Evolutionary conservation across 2,888 invertebrate genomes (phyloP).

Genomic region (Orchestes rusci): DNA sequence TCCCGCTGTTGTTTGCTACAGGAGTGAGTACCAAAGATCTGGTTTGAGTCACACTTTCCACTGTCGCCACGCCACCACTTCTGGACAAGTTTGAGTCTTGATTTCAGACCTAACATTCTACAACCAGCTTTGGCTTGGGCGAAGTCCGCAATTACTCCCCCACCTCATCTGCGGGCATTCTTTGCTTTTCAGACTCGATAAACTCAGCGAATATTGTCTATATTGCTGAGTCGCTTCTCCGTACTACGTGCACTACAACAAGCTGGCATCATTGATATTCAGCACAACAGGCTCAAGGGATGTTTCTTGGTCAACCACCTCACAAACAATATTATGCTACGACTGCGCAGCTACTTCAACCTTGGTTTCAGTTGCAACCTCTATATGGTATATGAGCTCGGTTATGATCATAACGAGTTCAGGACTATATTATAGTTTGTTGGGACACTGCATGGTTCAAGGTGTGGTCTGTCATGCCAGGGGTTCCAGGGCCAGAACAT

Average conservation of each 20-base stretch:
- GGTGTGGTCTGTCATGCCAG: slow-evolving; percentile 32
- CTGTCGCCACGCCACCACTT: slow-evolving; percentile 30
- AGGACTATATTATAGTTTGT: slow-evolving; percentile 54
- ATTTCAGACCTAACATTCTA: slow-evolving; percentile 16
- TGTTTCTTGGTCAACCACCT: slow-evolving; percentile 46
- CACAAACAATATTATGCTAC: slow-evolving; percentile 40
- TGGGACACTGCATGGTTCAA: slow-evolving; percentile 41
- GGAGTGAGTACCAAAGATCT: slow-evolving; percentile 46
- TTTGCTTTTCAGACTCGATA: slow-evolving; percentile 41
- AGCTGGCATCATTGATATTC: slow-evolving; percentile 40
- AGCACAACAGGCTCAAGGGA: slow-evolving; percentile 33
- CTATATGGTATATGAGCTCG: slow-evolving; percentile 44
- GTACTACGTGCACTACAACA: slow-evolving; percentile 36
- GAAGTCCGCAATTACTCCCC: slow-evolving; percentile 50
- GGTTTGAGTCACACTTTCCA: slow-evolving; percentile 49
- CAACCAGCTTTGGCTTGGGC: slow-evolving; percentile 38
- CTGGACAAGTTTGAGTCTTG: slow-evolving; percentile 25
- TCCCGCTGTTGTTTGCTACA: slow-evolving; percentile 32
- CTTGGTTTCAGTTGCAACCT: slow-evolving; percentile 55
- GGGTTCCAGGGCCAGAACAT: slow-evolving; percentile 47
- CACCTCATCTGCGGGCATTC: slow-evolving; percentile 37
- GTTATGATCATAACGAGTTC: slow-evolving; percentile 44
- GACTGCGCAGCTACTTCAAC: slow-evolving; percentile 36
- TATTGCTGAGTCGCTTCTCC: slow-evolving; percentile 38
- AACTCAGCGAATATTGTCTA: slow-evolving; percentile 36